A percentile compares a stretch with the other conserved stretches of the same genome.
Evolutionary conservation across 92 coral and sea anemone species (phyloP).

Genomic region (Zoanthus sociatus): DNA sequence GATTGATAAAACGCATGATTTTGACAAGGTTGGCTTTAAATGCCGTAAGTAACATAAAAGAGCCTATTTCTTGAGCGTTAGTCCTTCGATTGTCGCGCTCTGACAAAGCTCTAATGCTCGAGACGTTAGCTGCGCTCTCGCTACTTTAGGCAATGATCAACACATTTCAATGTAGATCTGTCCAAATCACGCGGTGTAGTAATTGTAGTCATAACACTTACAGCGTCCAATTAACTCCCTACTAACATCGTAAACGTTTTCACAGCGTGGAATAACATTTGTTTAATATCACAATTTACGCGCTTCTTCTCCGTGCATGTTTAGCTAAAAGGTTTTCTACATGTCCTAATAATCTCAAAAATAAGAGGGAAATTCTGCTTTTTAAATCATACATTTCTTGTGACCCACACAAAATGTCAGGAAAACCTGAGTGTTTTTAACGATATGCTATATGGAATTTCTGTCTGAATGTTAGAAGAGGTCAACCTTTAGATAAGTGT

Average conservation of each 20-base stretch:
- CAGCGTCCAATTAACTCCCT: conserved; percentile 26
- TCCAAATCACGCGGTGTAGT: not conserved
- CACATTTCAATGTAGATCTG: not conserved
- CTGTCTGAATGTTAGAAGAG: not conserved
- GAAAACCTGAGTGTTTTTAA: not conserved
- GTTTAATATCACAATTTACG: not conserved
- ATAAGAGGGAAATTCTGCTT: conserved; percentile 6
- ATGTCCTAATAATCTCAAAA: not conserved
- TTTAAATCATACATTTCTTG: not conserved
- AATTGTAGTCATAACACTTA: not conserved
- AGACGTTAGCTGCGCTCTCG: not conserved
- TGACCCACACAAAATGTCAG: not conserved
- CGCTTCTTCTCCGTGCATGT: not conserved
- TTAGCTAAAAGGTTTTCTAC: not conserved
- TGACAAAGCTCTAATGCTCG: too few species aligned
- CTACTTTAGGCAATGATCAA: not conserved
- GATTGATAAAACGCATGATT: too few species aligned
- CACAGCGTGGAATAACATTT: conserved; percentile 7
- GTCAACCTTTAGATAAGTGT: not conserved
- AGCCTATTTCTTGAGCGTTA: too few species aligned
- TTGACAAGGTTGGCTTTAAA: too few species aligned
- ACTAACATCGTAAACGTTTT: not conserved
- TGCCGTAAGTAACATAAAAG: too few species aligned
- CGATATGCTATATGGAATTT: not conserved
- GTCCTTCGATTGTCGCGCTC: too few species aligned